phyloP scores from a whole-genome alignment of 2,113 vertebrate genomes.

The Neolamprologus hecqui region DNA sequence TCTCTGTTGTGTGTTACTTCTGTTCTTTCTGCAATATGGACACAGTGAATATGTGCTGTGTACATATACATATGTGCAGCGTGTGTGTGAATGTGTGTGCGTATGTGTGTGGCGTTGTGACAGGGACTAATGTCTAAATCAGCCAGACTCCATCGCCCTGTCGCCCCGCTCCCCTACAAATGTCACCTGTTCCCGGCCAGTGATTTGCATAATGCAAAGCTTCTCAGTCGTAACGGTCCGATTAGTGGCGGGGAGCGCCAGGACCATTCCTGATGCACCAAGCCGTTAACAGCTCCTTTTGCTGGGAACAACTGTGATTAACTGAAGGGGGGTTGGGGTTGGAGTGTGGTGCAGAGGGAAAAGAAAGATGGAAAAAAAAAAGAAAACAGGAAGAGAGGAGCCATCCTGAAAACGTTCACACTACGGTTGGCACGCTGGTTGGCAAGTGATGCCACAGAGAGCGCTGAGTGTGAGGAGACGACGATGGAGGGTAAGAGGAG shows the following conservation, averaged over 20 bases:
- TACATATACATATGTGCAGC: slow-evolving; percentile 72
- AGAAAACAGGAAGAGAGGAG: slow-evolving; percentile 5
- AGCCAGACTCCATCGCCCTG: slow-evolving; percentile 79
- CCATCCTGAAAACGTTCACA: slow-evolving; percentile 43
- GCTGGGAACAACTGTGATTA: slow-evolving; percentile 77
- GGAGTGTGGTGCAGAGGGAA: neutral
- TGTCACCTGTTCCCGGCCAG: slow-evolving; percentile 99
- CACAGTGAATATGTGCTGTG: slow-evolving; percentile 27
- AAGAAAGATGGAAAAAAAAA: neutral
- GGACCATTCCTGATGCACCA: slow-evolving; percentile 92
- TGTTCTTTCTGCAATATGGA: slow-evolving; percentile 23
- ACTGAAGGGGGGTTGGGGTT: slow-evolving; percentile 59
- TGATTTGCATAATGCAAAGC: slow-evolving; percentile 99
- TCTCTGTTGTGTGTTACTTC: neutral
- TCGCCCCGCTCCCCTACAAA: slow-evolving; percentile 87
- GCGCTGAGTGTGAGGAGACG: neutral
- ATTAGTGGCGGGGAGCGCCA: slow-evolving; percentile 92
- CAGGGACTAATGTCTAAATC: slow-evolving; percentile 99
- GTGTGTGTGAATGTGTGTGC: slow-evolving; percentile 31
- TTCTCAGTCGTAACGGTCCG: slow-evolving; percentile 99
- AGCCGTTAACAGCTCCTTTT: slow-evolving; percentile 82
- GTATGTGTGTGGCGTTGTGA: slow-evolving; percentile 77
- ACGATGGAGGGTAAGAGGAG: neutral
- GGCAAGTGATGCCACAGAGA: slow-evolving; percentile 2
- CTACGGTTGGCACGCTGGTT: neutral